phyloP scores from a whole-genome alignment of 2,888 invertebrate genomes.

The Dromius quadrimaculatus region DNA sequence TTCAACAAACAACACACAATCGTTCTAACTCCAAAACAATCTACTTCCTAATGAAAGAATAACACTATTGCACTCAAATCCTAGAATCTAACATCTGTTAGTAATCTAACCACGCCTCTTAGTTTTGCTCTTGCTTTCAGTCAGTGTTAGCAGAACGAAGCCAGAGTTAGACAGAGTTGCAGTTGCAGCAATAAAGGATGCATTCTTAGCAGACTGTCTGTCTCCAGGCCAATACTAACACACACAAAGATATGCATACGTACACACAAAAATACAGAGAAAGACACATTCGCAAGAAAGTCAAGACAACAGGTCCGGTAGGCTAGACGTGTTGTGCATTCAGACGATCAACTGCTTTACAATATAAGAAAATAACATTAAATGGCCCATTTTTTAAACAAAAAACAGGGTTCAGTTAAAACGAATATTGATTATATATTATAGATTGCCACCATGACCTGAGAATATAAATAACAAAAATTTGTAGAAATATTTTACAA shows the following conservation, averaged over 20 bases:
- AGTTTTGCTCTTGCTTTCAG: background rate
- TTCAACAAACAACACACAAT: background rate
- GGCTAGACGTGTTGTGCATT: background rate
- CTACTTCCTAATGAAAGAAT: constrained; percentile 13
- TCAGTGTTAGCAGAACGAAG: constrained; percentile 6
- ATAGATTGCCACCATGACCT: too few relatives aligned
- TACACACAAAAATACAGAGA: background rate
- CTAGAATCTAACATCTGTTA: constrained; percentile 15
- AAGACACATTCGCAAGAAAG: background rate
- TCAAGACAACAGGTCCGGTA: background rate
- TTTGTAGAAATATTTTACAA: too few relatives aligned
- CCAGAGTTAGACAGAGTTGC: too few relatives aligned
- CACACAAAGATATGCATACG: background rate
- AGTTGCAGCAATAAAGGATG: constrained; percentile 44
- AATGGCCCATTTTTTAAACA: too few relatives aligned
- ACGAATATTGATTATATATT: too few relatives aligned
- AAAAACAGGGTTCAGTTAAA: too few relatives aligned
- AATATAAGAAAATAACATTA: background rate
- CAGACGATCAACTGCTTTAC: too few relatives aligned
- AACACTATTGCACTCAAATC: background rate
- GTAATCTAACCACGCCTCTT: background rate
- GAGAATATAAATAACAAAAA: too few relatives aligned
- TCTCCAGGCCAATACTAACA: constrained; percentile 39
- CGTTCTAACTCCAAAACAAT: background rate
- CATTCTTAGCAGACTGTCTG: constrained; percentile 53